Base-by-base conservation (phyloP, 2,888 invertebrate species). In the Phyllotreta striolata region DNA sequence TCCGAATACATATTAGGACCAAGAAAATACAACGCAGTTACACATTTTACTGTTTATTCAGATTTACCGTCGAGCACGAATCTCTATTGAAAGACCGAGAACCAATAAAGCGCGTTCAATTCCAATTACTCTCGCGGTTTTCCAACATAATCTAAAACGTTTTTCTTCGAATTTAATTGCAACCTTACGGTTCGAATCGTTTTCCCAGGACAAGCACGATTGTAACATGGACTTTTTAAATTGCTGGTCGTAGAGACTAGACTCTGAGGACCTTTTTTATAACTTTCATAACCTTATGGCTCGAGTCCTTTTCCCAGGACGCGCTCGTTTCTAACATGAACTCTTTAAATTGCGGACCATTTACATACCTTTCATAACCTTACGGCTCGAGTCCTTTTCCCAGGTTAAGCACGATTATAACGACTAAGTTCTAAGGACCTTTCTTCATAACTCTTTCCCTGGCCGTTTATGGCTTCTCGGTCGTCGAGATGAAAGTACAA, bases 21-120 rank as follows among this genome's bases (percentile, higher is more conserved):
- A 73, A 72, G 62, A 64, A 58, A 67, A 70, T 67, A 72, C 73
- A 73, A 73, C 73, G 73, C 72, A 73, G 69, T 64, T 68, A 64
- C 64, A 64, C 66, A 60, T 59, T 66, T 39, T 64, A 55, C 47
- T 69, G 68, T 65, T 61, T 62, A 44, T 52, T 38, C 34, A 14
- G 8, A 52, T 68, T 66, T 67, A 41, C 56, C 60, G 56, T 56
- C 60, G 61, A 49, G 60, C 49, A 47, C 57, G 61, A 61, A 61
- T 56, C 60, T 64, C 64, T 64, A 55, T 14, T 14, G 41, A 60
- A 39, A 40, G 55, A 41, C 49, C 39, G 12, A 51, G 55, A 60
- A 61, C 39, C 46, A 9, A 56, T 56, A 58, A 44, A 38, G 24
- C 24, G 24, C 24, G 24, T 24, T 24, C 24, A 24, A 40, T 52